phyloP scores from a whole-genome alignment of 1,140 invertebrate species.

The Telenomus remus region DNA sequence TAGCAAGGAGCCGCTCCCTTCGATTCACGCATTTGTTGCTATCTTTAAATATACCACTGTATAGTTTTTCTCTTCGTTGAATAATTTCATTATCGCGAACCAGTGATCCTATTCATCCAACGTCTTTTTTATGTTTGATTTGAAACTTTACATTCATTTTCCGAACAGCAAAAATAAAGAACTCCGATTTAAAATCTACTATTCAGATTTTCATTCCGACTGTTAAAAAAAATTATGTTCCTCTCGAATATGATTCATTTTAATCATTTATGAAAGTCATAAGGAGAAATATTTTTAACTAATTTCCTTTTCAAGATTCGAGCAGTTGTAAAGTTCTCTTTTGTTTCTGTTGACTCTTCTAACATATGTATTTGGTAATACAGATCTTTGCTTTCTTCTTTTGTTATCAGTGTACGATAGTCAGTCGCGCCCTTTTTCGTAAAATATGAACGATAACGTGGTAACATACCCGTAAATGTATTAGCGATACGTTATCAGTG shows the following conservation, averaged over 20 bases:
- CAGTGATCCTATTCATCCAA: not conserved
- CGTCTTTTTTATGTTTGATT: not conserved
- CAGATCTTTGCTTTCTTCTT: conserved; percentile 23
- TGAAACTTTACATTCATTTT: not conserved
- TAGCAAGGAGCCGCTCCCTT: conserved; percentile 29
- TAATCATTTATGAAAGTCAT: too few species aligned
- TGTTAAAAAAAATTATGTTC: too few species aligned
- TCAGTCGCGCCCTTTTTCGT: conserved; percentile 45
- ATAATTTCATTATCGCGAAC: conserved; percentile 20
- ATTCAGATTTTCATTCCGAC: too few species aligned
- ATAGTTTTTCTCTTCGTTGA: conserved; percentile 10
- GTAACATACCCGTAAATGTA: conserved; percentile 32
- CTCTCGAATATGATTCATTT: too few species aligned
- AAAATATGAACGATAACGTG: conserved; percentile 47
- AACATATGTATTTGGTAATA: not conserved
- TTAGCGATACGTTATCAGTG: conserved; percentile 38
- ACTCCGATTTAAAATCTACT: too few species aligned
- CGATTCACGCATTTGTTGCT: conserved; percentile 19
- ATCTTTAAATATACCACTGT: conserved; percentile 34
- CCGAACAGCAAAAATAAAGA: too few species aligned
- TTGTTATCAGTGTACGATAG: conserved; percentile 28
- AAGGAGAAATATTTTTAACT: too few species aligned
- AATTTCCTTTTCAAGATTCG: too few species aligned
- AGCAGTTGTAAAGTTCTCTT: too few species aligned
- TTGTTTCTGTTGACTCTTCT: not conserved